Base-by-base conservation (phyloP, 1,140 invertebrate species). In the Dinoponera quadriceps region DNA sequence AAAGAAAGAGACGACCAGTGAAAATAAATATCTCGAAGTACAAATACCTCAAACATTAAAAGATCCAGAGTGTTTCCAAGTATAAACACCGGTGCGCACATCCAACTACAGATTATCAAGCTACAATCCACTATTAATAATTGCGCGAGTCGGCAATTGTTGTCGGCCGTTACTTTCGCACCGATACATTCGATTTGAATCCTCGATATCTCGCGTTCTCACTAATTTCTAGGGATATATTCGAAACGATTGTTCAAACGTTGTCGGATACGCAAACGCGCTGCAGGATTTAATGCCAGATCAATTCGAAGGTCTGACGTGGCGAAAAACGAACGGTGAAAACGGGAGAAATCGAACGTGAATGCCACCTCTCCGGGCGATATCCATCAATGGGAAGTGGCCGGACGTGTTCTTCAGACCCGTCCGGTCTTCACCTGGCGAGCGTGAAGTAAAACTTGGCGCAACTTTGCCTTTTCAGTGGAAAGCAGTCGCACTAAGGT, bases 321-420 rank as follows among this genome's bases (percentile, higher is more conserved):
- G 20, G 29, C 16, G 60, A 77, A 77, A 65, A 77, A 65, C 48
- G n/a, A 11, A n/a, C 13, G 48, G 60, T 77, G 48, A 77, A 77
- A 77, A 77, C 74, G 20, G 60, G 74, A 77, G 74, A 77, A 77
- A 77, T 66, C 73, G 73, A 63, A 63, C n/a, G 44, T 49, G 59
- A 65, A 33, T 49, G 14, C 29, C 44, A 29, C 11, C 27, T 75
- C 62, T 55, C n/a, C 20, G 27, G 22, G 18, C n/a, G 29, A n/a
- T 38, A 77, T 77, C 74, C 60, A 77, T 77, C 74, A 77, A 65
- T 77, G 59, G 60, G 44, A 65, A 77, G 73, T 77, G n/a, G 33
- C 74, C 48, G 74, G 14, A 66, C 74, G 16, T 66, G 74, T 54
- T 77, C 60, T 51, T 63, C 48, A 29, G 14, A 20, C 57, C 57